Base-by-base conservation (phyloP, 2,113 vertebrate species). In the Pseudolaguvia tuberculata region DNA sequence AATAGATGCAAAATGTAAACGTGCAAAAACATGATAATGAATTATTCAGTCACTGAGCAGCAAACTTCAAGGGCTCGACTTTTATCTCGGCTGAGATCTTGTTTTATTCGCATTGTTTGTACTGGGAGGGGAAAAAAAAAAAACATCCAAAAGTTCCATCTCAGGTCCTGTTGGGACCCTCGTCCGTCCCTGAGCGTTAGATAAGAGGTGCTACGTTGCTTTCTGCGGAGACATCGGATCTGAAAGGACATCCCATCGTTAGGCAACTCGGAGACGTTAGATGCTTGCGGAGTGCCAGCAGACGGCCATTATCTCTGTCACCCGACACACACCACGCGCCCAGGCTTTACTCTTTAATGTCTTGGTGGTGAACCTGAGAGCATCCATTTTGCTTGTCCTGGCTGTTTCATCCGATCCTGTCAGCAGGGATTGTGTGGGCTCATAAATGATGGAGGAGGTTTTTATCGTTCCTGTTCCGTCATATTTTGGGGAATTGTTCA, bases 351-450 rank as follows among this genome's bases (percentile, higher is more conserved):
- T 59, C 83, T 81, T 72, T 72, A 75, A 78, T 85, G 81, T 82
- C 85, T 69, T 75, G n/a, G 69, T 58, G 77, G 83, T 86, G 85
- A 89, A 86, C 82, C 85, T 57, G 78, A 87, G 86, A 86, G 81
- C 82, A 73, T 79, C 70, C 73, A 66, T 84, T 81, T 72, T 82
- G 80, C 83, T 79, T 88, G 86, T 89, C 86, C 88, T 84, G 79
- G 47, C 58, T 70, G 11, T 79, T 86, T 86, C 84, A 86, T 82
- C 81, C 57, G 45, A 77, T 63, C 67, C 75, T 39, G 75, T 48
- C 35, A 63, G 61, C 21, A 55, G 25, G 15, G 67, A 75, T 63
- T 35, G 67, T 14, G 65, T 76, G n/a, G 73, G 72, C 84, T 85
- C 86, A 86, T 74, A 20, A 82, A 82, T 88, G 85, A 89, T 79